A percentile compares a stretch with the other conserved stretches of the same genome.
These are phyloP conservation scores for Maccullochella peelii DNA, from an alignment of 2,113 vertebrate species.

Conservation along the genomic window DNA sequence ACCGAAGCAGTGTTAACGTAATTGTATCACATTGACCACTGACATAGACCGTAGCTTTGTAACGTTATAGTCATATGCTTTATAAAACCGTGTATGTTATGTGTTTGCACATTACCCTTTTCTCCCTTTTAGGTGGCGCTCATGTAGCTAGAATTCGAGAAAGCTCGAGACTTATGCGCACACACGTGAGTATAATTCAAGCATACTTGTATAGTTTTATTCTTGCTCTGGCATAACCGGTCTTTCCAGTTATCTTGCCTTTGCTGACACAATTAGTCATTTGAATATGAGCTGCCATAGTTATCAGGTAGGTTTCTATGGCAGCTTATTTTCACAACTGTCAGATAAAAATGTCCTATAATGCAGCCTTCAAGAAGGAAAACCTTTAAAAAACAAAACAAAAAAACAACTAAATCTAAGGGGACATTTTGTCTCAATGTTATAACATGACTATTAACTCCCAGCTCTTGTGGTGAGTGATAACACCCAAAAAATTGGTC, in stretches of 20 bases:
- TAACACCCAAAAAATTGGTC: not conserved
- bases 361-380: not conserved
- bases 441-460: not conserved
- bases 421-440: not conserved
- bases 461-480: not conserved
- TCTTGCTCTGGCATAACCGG: not conserved
- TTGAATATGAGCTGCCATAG: not conserved
- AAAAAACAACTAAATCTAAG: not conserved
- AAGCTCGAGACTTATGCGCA: conserved; percentile 46
- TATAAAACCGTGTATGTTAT: not conserved
- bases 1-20: too few relatives aligned
- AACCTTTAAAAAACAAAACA: too few relatives aligned
- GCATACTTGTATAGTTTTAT: fast-evolving
- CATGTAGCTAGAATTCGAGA: conserved; percentile 31
- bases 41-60: fast-evolving
- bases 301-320: not conserved
- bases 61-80: fast-evolving
- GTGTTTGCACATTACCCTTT: not conserved
- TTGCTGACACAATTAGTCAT: not conserved
- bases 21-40: too few relatives aligned
- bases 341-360: not conserved
- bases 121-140: conserved; percentile 6
- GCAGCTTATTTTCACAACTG: not conserved
- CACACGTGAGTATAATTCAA: conserved; percentile 73
- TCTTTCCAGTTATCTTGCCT: not conserved